Percentiles rank a stretch among this genome's conserved stretches.
Evolutionary conservation across 2,797 vertebrate species (phyloP).

Genomic region (Euphonia xanthogaster): DNA sequence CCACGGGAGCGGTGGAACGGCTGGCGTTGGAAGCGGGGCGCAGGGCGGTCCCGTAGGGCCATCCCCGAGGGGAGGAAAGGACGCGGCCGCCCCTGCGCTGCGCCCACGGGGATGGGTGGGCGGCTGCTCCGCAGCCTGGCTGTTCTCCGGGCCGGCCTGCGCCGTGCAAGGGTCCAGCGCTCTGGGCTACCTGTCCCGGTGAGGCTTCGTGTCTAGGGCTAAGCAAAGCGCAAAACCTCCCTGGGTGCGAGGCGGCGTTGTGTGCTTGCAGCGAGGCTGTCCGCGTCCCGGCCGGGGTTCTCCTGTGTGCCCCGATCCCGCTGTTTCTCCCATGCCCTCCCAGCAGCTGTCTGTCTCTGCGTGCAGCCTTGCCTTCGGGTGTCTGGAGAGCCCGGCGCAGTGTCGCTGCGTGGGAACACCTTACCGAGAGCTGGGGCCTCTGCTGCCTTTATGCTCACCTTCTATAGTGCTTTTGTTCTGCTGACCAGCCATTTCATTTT

Average conservation of each 20-base stretch:
- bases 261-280: not conserved
- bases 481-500: not conserved
- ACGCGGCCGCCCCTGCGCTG: not conserved
- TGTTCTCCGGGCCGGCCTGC: not conserved
- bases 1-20: not conserved
- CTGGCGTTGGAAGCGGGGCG: not conserved
- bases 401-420: not conserved
- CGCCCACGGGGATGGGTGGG: accelerated
- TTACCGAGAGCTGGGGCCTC: not conserved
- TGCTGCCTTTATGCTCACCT: not conserved
- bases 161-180: accelerated
- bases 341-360: accelerated
- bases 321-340: no score
- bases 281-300: accelerated
- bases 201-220: not conserved
- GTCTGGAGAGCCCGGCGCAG: not conserved
- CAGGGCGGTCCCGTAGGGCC: not conserved
- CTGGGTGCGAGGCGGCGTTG: not conserved
- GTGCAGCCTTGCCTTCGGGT: not conserved
- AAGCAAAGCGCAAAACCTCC: not conserved
- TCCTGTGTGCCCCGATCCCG: not conserved
- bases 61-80: not conserved
- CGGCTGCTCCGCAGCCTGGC: not conserved
- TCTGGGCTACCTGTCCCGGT: not conserved
- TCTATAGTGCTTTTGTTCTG: not conserved